Conservation (phyloP, 2,797 vertebrate species). For the Brotula barbata region DNA sequence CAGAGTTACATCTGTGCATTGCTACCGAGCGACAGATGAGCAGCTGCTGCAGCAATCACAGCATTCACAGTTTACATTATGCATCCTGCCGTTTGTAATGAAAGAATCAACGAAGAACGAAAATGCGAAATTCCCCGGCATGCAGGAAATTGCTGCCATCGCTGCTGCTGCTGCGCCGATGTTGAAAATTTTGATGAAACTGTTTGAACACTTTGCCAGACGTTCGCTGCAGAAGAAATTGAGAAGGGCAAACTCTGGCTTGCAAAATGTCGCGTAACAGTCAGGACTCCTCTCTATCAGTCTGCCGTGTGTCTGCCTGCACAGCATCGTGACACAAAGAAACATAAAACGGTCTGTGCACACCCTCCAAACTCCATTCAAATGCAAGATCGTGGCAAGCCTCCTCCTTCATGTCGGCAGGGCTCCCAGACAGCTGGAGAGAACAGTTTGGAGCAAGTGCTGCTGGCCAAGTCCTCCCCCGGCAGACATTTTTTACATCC, state of each 20-base stretch:
- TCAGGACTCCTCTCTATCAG: constrained; percentile 27
- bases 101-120: too few relatives aligned
- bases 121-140: too few relatives aligned
- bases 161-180: too few relatives aligned
- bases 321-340: constrained; percentile 29
- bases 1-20: too few relatives aligned
- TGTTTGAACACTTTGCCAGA: too few relatives aligned
- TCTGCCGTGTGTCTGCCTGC: constrained; percentile 59
- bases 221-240: constrained; percentile 10
- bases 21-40: too few relatives aligned
- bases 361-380: constrained; percentile 15
- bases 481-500: too few relatives aligned
- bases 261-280: constrained; percentile 37
- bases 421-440: constrained; percentile 32
- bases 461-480: constrained; percentile 7
- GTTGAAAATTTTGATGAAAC: too few relatives aligned
- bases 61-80: too few relatives aligned
- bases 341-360: constrained; percentile 56
- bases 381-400: constrained; percentile 50
- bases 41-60: too few relatives aligned
- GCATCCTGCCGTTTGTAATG: too few relatives aligned
- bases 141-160: too few relatives aligned
- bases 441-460: constrained; percentile 21
- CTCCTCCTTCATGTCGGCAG: constrained; percentile 42
- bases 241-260: constrained; percentile 19